Conservation (phyloP, 2,797 vertebrate species). For the Potorous gilbertii region DNA sequence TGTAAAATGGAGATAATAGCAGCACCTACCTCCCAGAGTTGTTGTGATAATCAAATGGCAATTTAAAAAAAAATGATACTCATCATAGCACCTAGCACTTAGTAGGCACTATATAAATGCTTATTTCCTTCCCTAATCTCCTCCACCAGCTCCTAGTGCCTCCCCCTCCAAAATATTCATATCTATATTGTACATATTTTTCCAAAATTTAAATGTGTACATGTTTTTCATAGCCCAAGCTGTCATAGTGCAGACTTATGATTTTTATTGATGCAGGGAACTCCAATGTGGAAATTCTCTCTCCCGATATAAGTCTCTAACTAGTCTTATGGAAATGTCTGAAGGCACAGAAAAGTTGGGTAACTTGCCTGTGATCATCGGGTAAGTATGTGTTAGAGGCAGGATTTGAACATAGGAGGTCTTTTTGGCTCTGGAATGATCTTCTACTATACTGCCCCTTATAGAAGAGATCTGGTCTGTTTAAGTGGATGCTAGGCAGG, state of each 20-base stretch:
- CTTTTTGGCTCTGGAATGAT: neutral
- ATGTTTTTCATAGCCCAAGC: neutral
- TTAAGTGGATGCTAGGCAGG: neutral
- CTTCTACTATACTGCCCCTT: neutral
- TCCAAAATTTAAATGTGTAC: neutral
- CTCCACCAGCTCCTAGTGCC: too few relatives aligned
- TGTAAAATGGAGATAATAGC: too few relatives aligned
- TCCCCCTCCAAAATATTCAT: neutral
- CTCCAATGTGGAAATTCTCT: neutral
- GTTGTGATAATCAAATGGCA: too few relatives aligned
- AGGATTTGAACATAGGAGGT: neutral
- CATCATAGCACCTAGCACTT: too few relatives aligned
- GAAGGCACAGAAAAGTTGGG: neutral
- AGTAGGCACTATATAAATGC: too few relatives aligned
- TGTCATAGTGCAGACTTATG: neutral
- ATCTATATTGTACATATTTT: neutral
- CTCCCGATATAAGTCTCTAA: neutral
- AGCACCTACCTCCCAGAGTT: too few relatives aligned
- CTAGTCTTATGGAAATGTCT: neutral
- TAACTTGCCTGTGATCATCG: neutral
- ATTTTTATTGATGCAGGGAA: neutral
- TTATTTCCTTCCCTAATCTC: neutral
- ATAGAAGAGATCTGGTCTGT: neutral
- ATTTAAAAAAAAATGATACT: too few relatives aligned
- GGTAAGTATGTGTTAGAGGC: neutral